Conservation (phyloP, 1,140 invertebrate species). For the Microplitis demolitor region DNA sequence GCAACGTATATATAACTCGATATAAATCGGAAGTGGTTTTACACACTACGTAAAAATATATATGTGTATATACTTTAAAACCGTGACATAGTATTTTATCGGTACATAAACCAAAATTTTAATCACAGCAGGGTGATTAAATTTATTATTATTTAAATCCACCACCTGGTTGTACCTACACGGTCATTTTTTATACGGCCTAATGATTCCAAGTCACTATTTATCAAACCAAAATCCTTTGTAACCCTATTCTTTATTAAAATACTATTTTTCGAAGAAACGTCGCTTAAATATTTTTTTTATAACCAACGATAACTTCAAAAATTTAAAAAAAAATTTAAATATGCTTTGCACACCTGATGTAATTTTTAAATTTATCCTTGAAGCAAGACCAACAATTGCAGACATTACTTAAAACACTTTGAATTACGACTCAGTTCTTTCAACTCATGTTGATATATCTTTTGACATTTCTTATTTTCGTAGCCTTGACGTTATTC, state of each 20-base stretch:
- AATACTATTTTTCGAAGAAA: neutral
- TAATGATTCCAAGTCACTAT: neutral
- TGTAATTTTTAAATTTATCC: neutral
- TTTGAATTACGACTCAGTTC: neutral
- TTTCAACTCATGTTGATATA: neutral
- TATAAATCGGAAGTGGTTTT: slow-evolving; percentile 28
- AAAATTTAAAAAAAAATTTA: too few relatives aligned
- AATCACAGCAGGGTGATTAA: neutral
- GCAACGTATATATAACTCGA: neutral
- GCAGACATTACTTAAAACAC: neutral
- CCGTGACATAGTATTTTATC: slow-evolving; percentile 19
- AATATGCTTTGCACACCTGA: too few relatives aligned
- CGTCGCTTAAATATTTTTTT: neutral
- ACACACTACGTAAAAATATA: neutral
- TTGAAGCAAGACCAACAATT: neutral
- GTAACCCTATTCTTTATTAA: neutral
- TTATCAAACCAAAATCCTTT: neutral
- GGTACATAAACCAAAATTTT: neutral
- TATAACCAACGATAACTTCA: neutral
- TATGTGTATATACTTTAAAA: neutral
- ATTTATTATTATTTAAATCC: neutral
- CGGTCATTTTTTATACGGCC: neutral
- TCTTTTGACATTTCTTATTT: neutral
- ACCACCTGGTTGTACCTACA: neutral
- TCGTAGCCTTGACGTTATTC: neutral